A percentile compares a stretch with the other conserved stretches of the same genome.
These are phyloP conservation scores for Serinus canaria DNA, from an alignment of 2,113 vertebrate genomes.

Conservation along the genomic window DNA sequence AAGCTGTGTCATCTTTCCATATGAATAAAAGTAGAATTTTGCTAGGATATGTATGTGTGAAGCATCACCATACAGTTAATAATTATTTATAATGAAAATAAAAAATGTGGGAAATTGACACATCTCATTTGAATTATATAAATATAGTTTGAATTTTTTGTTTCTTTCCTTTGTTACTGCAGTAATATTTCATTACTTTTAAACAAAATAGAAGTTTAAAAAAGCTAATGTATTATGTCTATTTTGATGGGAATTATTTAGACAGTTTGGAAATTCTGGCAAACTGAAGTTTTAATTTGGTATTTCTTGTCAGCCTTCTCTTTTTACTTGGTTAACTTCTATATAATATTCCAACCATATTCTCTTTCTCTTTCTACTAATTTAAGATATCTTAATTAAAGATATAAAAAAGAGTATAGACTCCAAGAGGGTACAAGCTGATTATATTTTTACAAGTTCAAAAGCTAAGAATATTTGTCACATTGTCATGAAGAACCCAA, in stretches of 20 bases:
- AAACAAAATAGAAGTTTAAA: not conserved
- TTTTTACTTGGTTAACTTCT: not conserved
- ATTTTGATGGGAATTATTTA: not conserved
- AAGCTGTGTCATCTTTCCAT: not conserved
- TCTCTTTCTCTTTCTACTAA: not conserved
- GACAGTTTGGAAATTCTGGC: not conserved
- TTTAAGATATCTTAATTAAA: conserved; percentile 1
- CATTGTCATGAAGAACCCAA: not conserved
- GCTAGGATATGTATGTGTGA: not conserved
- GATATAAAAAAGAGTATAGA: not conserved
- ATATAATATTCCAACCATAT: not conserved
- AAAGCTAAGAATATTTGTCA: not conserved
- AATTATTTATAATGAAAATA: not conserved
- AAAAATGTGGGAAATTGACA: not conserved
- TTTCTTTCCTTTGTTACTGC: not conserved
- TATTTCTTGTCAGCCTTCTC: not conserved
- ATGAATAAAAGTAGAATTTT: not conserved
- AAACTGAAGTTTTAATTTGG: not conserved
- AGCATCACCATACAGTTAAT: not conserved
- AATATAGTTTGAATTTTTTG: not conserved
- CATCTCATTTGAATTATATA: not conserved
- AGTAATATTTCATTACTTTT: not conserved
- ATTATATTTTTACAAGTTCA: not conserved
- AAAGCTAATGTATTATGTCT: not conserved
- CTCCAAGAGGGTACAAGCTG: not conserved